These are phyloP conservation scores for Apus apus DNA, from an alignment of 2,113 vertebrate genomes.

Conservation along the genomic window DNA sequence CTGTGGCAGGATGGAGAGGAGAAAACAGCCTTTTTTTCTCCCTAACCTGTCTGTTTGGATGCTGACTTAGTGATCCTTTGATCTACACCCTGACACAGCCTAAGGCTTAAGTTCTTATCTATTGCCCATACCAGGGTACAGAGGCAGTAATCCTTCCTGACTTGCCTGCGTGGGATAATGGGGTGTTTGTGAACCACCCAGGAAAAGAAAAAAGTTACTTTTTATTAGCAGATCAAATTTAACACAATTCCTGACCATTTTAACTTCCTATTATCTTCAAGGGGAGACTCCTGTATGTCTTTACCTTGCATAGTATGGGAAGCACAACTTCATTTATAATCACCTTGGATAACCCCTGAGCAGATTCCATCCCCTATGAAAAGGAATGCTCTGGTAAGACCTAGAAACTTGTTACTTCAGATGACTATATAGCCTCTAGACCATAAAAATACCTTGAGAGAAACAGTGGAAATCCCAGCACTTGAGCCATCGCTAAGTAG, in stretches of 20 bases:
- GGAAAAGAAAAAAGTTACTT: neutral
- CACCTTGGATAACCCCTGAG: neutral
- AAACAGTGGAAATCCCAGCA: neutral
- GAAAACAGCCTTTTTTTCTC: neutral
- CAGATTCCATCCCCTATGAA: neutral
- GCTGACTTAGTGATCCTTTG: neutral
- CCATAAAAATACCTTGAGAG: neutral
- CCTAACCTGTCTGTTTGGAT: neutral
- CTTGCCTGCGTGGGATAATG: neutral
- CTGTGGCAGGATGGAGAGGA: neutral
- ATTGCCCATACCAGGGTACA: neutral
- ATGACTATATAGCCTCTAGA: neutral
- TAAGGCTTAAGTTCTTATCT: neutral
- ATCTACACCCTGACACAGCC: neutral
- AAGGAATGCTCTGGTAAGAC: neutral
- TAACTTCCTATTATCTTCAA: neutral
- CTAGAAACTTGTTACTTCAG: neutral
- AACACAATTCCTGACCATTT: neutral
- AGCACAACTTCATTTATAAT: neutral
- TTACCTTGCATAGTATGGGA: neutral
- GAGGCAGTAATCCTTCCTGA: neutral
- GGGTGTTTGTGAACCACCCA: neutral
- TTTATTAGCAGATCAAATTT: neutral
- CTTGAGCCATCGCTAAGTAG: neutral
- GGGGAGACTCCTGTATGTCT: neutral